phyloP scores from a whole-genome alignment of 2,113 vertebrate genomes.

The Sinocyclocheilus rhinocerous region DNA sequence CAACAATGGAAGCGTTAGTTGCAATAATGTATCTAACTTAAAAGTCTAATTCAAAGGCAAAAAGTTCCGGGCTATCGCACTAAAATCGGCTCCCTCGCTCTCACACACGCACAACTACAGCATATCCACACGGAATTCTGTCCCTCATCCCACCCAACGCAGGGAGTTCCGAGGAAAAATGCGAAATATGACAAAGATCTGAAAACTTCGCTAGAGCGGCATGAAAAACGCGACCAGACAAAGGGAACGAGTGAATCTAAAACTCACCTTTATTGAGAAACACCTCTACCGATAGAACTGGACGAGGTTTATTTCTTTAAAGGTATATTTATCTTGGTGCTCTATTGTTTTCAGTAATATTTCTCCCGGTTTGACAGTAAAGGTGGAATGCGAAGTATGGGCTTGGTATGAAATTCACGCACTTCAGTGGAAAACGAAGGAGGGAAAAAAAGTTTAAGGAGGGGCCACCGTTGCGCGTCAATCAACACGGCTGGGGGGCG shows the following conservation, averaged over 20 bases:
- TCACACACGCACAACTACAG: slow-evolving; percentile 62
- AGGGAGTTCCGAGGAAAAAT: slow-evolving; percentile 80
- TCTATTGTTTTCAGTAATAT: slow-evolving; percentile 79
- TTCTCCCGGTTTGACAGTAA: slow-evolving; percentile 83
- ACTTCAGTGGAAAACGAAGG: slow-evolving; percentile 80
- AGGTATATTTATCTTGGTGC: slow-evolving; percentile 67
- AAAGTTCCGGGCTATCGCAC: slow-evolving; percentile 59
- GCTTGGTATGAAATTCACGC: slow-evolving; percentile 87
- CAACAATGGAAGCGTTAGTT: not conserved
- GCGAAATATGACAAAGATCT: slow-evolving; percentile 85
- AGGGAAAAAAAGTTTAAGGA: slow-evolving; percentile 64
- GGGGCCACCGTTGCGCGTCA: slow-evolving; percentile 75
- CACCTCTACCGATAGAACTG: slow-evolving; percentile 34
- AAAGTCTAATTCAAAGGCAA: slow-evolving; percentile 39
- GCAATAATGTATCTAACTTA: slow-evolving; percentile 9
- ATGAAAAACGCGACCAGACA: slow-evolving; percentile 70
- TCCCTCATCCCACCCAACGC: slow-evolving; percentile 75
- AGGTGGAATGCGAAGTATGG: slow-evolving; percentile 86
- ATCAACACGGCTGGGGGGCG: slow-evolving; percentile 70
- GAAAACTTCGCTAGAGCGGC: slow-evolving; percentile 81
- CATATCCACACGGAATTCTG: slow-evolving; percentile 70
- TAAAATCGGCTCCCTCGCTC: slow-evolving; percentile 47
- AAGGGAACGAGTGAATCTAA: slow-evolving; percentile 59
- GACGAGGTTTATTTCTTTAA: slow-evolving; percentile 55
- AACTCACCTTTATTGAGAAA: slow-evolving; percentile 59